Base-by-base conservation (phyloP, 2,113 vertebrate genomes). In the Malurus elegans region DNA sequence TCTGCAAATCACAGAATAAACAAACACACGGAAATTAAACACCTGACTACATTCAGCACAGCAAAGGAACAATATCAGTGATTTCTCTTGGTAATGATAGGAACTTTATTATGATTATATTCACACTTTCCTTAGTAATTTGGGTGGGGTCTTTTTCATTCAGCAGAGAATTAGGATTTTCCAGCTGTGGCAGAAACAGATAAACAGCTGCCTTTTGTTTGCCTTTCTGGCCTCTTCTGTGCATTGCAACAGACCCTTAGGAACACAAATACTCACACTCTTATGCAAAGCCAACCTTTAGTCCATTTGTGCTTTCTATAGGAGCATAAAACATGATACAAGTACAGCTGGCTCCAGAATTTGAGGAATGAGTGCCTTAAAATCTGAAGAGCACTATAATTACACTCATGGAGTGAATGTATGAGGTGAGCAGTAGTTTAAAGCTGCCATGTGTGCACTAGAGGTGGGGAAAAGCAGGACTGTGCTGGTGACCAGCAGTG, bases 1-100 rank as follows among this genome's bases (percentile, higher is more conserved):
- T 75, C 99, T 99, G 95, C 21, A 73, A 88, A 72, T 24, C 96
- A 80, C 71, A 89, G 28, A 79, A 67, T 2, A 57, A 42, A 64
- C 31, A 75, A 76, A 76, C 51, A 64, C 34, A 53, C 38, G 21
- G 14, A 36, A 53, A 64, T 40, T 9, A 20, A 67, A 25, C 40
- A 47, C 26, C n/a, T 32, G 57, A 18, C 56, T 36, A 26, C 19
- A 8, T 23, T 47, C 45, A 58, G 57, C 29, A 40, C 48, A 60
- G 40, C 40, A n/a, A 53, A 45, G 36, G 28, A 85, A 36, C 47
- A 25, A 0, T 6, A 12, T 3, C 24, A 25, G 29, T 12, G 5
- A 32, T 65, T 66, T 76, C 23, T 57, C 75, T 34, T 57, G 60
- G 34, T 32, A 66, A 9, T 14, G 2, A 73, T 1, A 70, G 18